Evolutionary conservation across 2,113 vertebrate genomes (phyloP), one percentile per base, ranked within the genome.

Genomic region (Thamnophis sirtalis): DNA sequence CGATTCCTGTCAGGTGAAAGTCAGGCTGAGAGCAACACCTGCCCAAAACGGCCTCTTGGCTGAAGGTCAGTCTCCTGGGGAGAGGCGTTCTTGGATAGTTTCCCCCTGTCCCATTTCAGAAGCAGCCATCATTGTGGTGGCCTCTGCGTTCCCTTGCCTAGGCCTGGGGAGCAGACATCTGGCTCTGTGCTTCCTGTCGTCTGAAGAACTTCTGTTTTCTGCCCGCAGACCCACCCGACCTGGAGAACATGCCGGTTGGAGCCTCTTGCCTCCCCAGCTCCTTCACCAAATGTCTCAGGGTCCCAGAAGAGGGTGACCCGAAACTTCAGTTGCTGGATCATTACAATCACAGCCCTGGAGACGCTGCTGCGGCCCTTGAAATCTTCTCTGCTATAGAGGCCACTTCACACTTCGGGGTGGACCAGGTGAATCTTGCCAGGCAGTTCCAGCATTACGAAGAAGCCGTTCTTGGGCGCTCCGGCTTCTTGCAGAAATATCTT

Each of bases 1-100:
- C 94, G 99, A 99, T 92, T 98, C 99, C 49, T 99, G 99, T 94
- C 97, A 97, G n/a, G 96, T 99, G 93, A 98, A 94, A 92, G 89
- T 99, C 87, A 97, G 97, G 93, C 98, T 99, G 38, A 97, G 98
- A 0, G 21, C 86, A 56, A 97, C 96, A 0, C 98, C 98, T 0
- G 22, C 91, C 2, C 95, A 97, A 84, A 94, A 94, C 9, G 56
- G 96, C 50, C 98, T 99, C 92, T 85, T 21, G 19, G 56, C 90
- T 5, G 92, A 95, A 1, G 96, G 99, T 99, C 17, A 98, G 98
- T 94, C 48, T 49, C 1, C 33, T 60, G 48, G 56, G 15, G 2
- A 28, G 6, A 54, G 86, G 9, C 0, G 17, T 22, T 38, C 54
- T 24, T 5, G 51, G 49, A 5, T 9, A 4, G 33, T 80, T 43